Percentiles rank a stretch among this genome's conserved stretches.
Conservation (phyloP, 2,113 vertebrate genomes). For the Telmatochromis bifrenatus region DNA sequence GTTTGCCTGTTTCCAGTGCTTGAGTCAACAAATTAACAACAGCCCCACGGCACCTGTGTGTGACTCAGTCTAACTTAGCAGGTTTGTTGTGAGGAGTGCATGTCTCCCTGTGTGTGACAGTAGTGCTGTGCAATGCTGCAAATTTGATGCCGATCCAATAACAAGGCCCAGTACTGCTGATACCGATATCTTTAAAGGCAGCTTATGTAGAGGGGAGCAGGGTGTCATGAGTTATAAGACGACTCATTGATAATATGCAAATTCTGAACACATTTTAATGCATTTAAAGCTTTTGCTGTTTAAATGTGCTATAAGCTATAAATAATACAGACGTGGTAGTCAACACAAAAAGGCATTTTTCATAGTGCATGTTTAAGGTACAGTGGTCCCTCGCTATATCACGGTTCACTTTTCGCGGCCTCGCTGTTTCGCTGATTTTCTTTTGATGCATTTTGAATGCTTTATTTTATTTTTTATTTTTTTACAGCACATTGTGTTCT, state of each 20-base stretch:
- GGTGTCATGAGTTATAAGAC: background rate
- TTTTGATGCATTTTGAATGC: background rate
- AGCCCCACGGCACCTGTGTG: background rate
- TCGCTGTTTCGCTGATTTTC: background rate
- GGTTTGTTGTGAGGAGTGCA: background rate
- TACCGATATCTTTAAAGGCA: background rate
- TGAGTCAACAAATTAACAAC: background rate
- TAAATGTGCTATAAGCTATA: background rate
- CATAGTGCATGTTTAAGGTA: background rate
- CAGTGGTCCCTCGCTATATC: background rate
- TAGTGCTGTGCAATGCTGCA: background rate
- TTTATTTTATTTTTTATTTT: accelerated
- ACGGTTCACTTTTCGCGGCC: accelerated
- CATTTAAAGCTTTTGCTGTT: background rate
- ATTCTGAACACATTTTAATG: background rate
- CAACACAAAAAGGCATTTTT: background rate
- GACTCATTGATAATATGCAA: background rate
- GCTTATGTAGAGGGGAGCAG: background rate
- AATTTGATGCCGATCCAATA: background rate
- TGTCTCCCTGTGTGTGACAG: background rate
- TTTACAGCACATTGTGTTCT: background rate
- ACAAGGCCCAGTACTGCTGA: accelerated
- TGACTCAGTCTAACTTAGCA: background rate
- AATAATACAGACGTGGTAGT: accelerated
- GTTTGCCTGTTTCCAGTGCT: background rate